Percentiles rank a stretch among this genome's conserved stretches.
These are phyloP conservation scores for Lapara coniferarum DNA, from an alignment of 2,888 invertebrate genomes.

Conservation along the genomic window DNA sequence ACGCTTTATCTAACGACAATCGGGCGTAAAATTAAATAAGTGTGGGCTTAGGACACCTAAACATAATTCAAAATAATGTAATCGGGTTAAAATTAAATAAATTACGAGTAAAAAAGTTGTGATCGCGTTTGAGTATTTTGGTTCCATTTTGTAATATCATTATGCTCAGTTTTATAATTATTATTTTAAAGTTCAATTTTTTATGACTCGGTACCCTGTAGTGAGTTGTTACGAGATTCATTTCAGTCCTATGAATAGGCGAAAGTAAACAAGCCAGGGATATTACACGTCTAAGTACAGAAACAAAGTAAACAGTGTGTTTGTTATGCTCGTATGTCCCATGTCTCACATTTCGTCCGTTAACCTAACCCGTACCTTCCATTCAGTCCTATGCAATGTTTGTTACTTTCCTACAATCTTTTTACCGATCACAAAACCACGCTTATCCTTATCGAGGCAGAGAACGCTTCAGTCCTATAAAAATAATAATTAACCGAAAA, in stretches of 20 bases:
- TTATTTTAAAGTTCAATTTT: constrained; percentile 46
- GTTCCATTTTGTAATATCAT: constrained; percentile 60
- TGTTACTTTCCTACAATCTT: constrained; percentile 40
- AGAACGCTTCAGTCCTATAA: constrained; percentile 59
- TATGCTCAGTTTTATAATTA: constrained; percentile 59
- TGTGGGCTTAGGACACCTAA: not conserved
- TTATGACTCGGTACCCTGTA: constrained; percentile 77
- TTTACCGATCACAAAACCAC: constrained; percentile 59
- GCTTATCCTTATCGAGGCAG: constrained; percentile 39
- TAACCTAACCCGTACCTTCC: constrained; percentile 50
- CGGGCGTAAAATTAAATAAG: constrained; percentile 1
- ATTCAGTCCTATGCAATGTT: constrained; percentile 45
- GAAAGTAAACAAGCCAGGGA: constrained; percentile 50
- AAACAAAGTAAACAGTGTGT: constrained; percentile 12
- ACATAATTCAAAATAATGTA: constrained; percentile 53
- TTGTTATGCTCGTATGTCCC: constrained; percentile 11
- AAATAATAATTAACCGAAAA: constrained; percentile 50
- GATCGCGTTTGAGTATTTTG: constrained; percentile 75
- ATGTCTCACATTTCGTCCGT: constrained; percentile 32
- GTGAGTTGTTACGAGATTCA: constrained; percentile 70
- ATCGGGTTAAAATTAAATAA: constrained; percentile 40
- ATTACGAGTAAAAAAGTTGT: constrained; percentile 61
- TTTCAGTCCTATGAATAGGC: constrained; percentile 54
- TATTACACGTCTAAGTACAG: constrained; percentile 53
- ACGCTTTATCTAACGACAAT: not conserved